Evolutionary conservation across 2,113 vertebrate genomes (phyloP).

Genomic region (Myotis davidii): DNA sequence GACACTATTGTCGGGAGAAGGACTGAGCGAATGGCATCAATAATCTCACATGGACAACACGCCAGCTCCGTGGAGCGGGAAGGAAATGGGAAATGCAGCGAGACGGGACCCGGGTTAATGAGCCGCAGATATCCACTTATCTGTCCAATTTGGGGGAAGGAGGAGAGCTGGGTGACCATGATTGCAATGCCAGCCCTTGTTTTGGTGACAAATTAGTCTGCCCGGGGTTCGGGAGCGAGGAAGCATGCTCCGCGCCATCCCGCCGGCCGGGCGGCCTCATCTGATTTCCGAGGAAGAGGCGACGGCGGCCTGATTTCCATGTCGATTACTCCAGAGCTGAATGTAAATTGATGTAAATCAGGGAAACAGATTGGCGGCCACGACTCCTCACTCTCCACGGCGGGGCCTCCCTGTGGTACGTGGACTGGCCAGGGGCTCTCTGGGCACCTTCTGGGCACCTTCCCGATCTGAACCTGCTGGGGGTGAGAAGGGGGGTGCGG

Average conservation of each 20-base stretch:
- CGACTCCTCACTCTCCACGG: conserved; percentile 41
- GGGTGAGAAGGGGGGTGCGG: background rate
- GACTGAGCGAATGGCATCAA: background rate
- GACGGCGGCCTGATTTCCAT: conserved; percentile 68
- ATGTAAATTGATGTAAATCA: conserved; percentile 84
- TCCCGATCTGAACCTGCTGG: conserved; percentile 1
- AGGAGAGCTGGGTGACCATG: background rate
- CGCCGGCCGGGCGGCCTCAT: background rate
- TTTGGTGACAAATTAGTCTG: conserved; percentile 74
- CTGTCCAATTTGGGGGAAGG: conserved; percentile 68
- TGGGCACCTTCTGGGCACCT: conserved; percentile 28
- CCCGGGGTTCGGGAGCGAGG: conserved; percentile 58
- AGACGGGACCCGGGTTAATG: conserved; percentile 65
- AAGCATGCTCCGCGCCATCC: background rate
- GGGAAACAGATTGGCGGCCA: conserved; percentile 56
- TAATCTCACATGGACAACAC: background rate
- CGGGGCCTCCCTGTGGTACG: conserved; percentile 34
- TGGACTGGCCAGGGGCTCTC: background rate
- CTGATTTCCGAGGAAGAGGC: conserved; percentile 30
- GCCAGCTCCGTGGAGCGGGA: background rate
- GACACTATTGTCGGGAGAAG: too few species aligned
- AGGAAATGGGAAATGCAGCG: conserved; percentile 44
- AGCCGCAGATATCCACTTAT: conserved; percentile 62
- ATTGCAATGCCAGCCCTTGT: conserved; percentile 57
- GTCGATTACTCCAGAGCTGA: conserved; percentile 62